phyloP scores from a whole-genome alignment of 2,113 vertebrate species.

The Poicephalus gulielmi region DNA sequence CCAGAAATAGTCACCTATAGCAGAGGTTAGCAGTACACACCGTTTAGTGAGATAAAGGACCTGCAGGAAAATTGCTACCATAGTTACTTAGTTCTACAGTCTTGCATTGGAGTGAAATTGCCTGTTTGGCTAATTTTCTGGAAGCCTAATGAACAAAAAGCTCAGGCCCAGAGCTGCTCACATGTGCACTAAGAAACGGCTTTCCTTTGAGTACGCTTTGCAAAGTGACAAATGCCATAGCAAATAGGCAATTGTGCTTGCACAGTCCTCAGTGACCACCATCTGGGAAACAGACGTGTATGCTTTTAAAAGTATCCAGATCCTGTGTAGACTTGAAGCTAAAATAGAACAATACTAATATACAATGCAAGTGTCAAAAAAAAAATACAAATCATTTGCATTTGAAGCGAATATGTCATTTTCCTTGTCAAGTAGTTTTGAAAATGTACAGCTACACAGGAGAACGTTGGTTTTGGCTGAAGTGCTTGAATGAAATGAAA shows the following conservation, averaged over 20 bases:
- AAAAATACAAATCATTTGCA: not conserved
- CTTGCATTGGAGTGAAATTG: not conserved
- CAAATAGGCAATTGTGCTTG: not conserved
- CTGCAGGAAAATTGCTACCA: not conserved
- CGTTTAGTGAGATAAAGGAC: not conserved
- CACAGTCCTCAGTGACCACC: not conserved
- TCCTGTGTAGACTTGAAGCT: not conserved
- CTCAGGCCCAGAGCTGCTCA: not conserved
- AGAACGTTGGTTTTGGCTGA: not conserved
- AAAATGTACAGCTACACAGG: not conserved
- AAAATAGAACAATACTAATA: not conserved
- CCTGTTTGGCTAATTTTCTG: not conserved
- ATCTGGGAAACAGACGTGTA: not conserved
- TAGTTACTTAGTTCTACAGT: not conserved
- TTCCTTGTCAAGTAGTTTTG: not conserved
- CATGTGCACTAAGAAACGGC: not conserved
- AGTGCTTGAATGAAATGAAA: not conserved
- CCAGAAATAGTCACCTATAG: not conserved
- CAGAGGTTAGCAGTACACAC: not conserved
- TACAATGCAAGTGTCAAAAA: not conserved
- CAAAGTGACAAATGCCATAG: not conserved
- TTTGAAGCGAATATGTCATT: not conserved
- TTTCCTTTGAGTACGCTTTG: not conserved
- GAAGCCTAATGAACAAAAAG: not conserved
- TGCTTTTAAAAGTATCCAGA: not conserved